Conservation (phyloP, 2,888 invertebrate genomes). For the Encarsia formosa region DNA sequence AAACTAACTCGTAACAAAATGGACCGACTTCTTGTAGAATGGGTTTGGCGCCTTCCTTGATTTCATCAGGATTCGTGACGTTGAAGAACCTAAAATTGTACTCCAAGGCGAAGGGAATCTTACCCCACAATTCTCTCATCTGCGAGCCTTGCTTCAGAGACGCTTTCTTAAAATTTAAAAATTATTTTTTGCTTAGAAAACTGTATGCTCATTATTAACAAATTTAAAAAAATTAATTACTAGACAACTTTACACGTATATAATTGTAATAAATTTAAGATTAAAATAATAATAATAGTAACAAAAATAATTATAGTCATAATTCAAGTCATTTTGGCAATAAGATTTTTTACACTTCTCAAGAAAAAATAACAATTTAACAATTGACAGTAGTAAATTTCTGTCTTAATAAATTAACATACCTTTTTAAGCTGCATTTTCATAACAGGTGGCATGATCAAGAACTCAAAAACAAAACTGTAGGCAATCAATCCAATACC, state of each 20-base stretch:
- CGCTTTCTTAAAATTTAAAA: slow-evolving; percentile 61
- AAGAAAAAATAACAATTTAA: too few species aligned
- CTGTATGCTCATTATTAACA: background rate
- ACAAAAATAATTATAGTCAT: too few species aligned
- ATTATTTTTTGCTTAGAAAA: too few species aligned
- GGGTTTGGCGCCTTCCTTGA: slow-evolving; percentile 67
- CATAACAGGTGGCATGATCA: slow-evolving; percentile 4
- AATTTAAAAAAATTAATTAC: background rate
- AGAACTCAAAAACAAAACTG: slow-evolving; percentile 5
- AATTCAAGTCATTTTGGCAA: too few species aligned
- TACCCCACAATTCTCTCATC: slow-evolving; percentile 71
- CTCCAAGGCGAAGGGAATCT: slow-evolving; percentile 71
- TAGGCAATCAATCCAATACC: slow-evolving; percentile 4
- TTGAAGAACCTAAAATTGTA: slow-evolving; percentile 79
- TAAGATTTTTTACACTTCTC: too few species aligned
- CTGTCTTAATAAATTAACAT: background rate
- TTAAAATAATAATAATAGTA: too few species aligned
- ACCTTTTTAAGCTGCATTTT: slow-evolving; percentile 7
- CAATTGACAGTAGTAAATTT: background rate
- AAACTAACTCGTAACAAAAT: slow-evolving; percentile 74
- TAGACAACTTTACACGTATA: too few species aligned
- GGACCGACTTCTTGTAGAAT: slow-evolving; percentile 76
- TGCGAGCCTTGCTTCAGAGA: slow-evolving; percentile 69
- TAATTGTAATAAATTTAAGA: too few species aligned
- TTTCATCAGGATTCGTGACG: slow-evolving; percentile 72